Evolutionary conservation across 1,140 invertebrate genomes (phyloP).

Genomic region (Phenacoccus solenopsis): DNA sequence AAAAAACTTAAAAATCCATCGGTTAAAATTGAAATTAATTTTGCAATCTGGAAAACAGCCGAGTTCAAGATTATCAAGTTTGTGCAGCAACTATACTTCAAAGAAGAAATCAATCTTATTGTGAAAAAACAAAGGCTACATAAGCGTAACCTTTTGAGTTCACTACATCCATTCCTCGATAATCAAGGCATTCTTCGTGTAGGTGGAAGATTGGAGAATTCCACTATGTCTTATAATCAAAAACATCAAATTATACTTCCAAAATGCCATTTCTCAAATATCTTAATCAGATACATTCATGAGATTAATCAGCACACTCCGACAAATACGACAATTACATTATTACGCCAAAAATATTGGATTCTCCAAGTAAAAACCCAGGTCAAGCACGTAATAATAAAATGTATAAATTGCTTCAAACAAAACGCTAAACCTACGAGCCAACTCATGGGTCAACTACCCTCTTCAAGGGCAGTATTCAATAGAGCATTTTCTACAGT

Average conservation of each 20-base stretch:
- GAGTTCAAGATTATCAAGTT: neutral
- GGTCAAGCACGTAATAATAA: neutral
- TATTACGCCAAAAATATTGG: neutral
- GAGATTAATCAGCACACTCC: neutral
- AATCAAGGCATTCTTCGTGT: neutral
- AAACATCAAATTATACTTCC: neutral
- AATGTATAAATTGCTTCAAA: slow-evolving; percentile 6
- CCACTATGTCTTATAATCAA: neutral
- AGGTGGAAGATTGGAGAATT: neutral
- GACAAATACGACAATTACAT: neutral
- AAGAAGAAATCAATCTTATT: neutral
- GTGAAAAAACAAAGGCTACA: too few species aligned
- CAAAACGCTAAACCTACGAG: neutral
- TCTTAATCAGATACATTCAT: slow-evolving; percentile 19
- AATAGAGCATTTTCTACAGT: slow-evolving; percentile 20
- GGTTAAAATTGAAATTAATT: neutral
- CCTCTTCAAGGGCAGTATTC: slow-evolving; percentile 18
- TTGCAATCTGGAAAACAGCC: neutral
- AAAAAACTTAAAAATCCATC: too few species aligned
- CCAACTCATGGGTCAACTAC: slow-evolving; percentile 24
- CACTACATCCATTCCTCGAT: neutral
- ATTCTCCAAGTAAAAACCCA: too few species aligned
- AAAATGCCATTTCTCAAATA: neutral
- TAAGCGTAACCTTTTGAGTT: neutral
- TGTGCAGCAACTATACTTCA: neutral